phyloP scores from a whole-genome alignment of 2,113 vertebrate species.

The Macaca fascicularis region T2T-MFA8v1.1 NC_088377.1:45222501-45223000 shows the following conservation, averaged over 20 bases:
- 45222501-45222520: too few relatives aligned
- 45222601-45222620: too few relatives aligned
- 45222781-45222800: background rate
- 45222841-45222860: background rate
- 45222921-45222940: background rate
- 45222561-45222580: too few relatives aligned
- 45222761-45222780: background rate
- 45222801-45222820: background rate
- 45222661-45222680: background rate
- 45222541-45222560: too few relatives aligned
- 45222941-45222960: background rate
- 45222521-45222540: too few relatives aligned
- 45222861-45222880: background rate
- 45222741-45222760: background rate
- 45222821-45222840: background rate
- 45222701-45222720: background rate
- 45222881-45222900: background rate
- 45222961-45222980: background rate
- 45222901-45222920: background rate
- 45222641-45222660: too few relatives aligned
- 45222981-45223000: background rate
- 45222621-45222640: too few relatives aligned
- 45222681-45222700: rapidly evolving
- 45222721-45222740: rapidly evolving
- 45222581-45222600: too few relatives aligned